Evolutionary conservation across 2,797 vertebrate genomes (phyloP), one percentile per base, ranked within the genome.

Genomic region (Rhynchotus rufescens): DNA sequence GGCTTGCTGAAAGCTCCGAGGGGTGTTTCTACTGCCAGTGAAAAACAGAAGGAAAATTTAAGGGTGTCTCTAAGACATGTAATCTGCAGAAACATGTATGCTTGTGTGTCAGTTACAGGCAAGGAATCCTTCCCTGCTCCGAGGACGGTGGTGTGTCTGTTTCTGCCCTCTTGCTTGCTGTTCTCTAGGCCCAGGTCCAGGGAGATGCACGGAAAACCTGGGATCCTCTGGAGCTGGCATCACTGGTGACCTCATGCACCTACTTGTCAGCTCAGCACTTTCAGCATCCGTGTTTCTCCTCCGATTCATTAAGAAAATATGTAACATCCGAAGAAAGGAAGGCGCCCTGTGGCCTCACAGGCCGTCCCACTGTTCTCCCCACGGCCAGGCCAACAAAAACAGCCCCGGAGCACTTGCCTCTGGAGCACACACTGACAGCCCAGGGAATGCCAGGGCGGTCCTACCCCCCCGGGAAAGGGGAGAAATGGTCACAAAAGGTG

Each of bases 301-400:
- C 61, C 36, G 64, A 83, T 94, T 93, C 82, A 75, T 92, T 91
- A 88, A 88, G 84, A 84, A 96, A 96, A 94, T 81, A 94, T 52
- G 92, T 88, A 91, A 66, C 57, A 77, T 91, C 73, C 0, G 1
- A 91, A 96, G 93, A 93, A 83, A 85, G 79, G 76, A 88, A 88
- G 4, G 75, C 17, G 6, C 56, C 67, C 66, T 68, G 77, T 66
- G 25, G 15, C 67, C 59, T 73, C 6, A 5, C 52, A 32, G 45
- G 36, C 6, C 12, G 38, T 51, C 66, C 38, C 47, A 44, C 82
- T 52, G 83, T 82, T 91, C 69, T 76, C 56, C 32, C 52, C 40
- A 36, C 36, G 51, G 76, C 44, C 81, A 83, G 19, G 77, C 85
- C 75, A 86, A 78, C 56, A 69, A 66, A 92, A 88, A 93, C 56